Percentiles rank a stretch among this genome's conserved stretches.
Conservation (phyloP, 2,113 vertebrate genomes). For the Scolopax mira region DNA sequence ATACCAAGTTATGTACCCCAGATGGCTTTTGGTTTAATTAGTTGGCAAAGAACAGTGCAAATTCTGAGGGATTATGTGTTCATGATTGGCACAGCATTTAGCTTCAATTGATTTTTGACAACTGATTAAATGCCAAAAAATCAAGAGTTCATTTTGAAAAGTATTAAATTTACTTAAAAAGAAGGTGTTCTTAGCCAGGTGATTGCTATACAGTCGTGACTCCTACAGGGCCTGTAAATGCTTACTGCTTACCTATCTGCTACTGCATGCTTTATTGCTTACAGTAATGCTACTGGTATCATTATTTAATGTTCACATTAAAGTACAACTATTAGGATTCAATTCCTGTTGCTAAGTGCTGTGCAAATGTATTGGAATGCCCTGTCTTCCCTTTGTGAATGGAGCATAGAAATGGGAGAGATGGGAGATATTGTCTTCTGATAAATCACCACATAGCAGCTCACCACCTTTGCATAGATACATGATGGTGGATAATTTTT, state of each 20-base stretch:
- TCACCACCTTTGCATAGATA: not conserved
- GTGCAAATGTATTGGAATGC: not conserved
- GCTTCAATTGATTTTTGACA: not conserved
- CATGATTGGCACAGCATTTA: not conserved
- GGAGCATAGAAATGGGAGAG: not conserved
- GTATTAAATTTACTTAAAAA: not conserved
- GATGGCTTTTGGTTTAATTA: slow-evolving; percentile 20
- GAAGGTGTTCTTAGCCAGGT: not conserved
- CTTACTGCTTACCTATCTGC: not conserved
- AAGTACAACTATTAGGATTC: not conserved
- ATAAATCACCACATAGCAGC: not conserved
- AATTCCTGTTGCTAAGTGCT: not conserved
- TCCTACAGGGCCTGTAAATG: not conserved
- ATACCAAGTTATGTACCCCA: not conserved
- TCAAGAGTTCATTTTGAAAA: not conserved
- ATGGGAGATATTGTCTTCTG: fast-evolving
- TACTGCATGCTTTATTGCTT: not conserved
- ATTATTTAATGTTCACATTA: not conserved
- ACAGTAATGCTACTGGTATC: not conserved
- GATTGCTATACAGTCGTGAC: not conserved
- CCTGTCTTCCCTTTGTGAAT: not conserved
- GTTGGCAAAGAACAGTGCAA: not conserved
- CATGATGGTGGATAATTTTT: not conserved
- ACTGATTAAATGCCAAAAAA: not conserved
- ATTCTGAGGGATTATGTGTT: not conserved